phyloP scores from a whole-genome alignment of 1,140 invertebrate species.

The Drosophila auraria region DNA sequence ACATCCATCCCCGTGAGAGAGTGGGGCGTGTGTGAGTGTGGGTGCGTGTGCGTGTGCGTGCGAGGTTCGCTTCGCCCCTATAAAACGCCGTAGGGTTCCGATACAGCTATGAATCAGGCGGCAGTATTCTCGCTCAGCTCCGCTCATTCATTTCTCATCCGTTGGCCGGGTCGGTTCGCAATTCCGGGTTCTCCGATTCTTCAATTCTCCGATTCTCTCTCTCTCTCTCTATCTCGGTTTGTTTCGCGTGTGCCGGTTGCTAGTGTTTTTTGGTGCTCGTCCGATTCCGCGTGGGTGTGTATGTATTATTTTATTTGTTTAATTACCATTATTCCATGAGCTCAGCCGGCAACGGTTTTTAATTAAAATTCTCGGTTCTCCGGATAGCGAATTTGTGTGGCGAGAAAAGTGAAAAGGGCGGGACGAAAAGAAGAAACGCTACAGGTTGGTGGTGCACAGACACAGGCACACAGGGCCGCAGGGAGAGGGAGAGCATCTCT shows the following conservation, averaged over 20 bases:
- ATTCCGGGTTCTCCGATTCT: conserved; percentile 18
- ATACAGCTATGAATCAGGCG: conserved; percentile 68
- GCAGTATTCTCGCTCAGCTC: conserved; percentile 44
- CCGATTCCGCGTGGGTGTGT: conserved; percentile 53
- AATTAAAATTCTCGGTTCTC: neutral
- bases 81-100: conserved; percentile 45
- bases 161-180: conserved; percentile 62
- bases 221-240: conserved; percentile 11
- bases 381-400: conserved; percentile 5
- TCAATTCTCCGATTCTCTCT: conserved; percentile 10
- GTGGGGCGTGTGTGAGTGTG: neutral
- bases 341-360: conserved; percentile 18
- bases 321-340: conserved; percentile 39
- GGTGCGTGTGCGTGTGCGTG: conserved; percentile 35
- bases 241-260: conserved; percentile 41
- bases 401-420: conserved; percentile 22
- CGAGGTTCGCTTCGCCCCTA: conserved; percentile 32
- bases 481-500: conserved; percentile 17
- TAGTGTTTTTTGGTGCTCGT: conserved; percentile 25
- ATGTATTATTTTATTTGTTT: conserved; percentile 28
- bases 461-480: neutral
- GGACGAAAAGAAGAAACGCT: conserved; percentile 43
- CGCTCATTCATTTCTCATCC: conserved; percentile 64
- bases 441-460: conserved; percentile 67
- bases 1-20: conserved; percentile 28